Base-by-base conservation (phyloP, 2,888 invertebrate species). In the Fragum fragum region DNA sequence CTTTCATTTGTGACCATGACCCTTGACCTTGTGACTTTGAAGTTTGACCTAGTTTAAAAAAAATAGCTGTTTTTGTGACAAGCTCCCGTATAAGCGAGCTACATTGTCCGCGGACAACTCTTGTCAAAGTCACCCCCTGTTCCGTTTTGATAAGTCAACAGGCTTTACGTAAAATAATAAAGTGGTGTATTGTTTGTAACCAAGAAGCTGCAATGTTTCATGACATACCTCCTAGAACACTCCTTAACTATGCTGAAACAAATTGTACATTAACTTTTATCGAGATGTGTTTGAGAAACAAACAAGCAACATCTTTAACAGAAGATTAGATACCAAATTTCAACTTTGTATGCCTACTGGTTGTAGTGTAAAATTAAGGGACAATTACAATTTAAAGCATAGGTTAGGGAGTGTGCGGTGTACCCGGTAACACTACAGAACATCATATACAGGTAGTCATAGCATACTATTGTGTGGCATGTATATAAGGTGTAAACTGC, bases 371-470 rank as follows among this genome's bases (percentile, higher is more conserved):
- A 53, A 53, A 53, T 53, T 21, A 29, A 36, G 16, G 21, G 36
- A n/a, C 47, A 70, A 26, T 52, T 70, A 53, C 70, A 70, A n/a
- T 53, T 53, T 53, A 70, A 53, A 70, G 47, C 47, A 70, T 70
- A 53, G 52, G 53, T 70, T 70, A 70, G 47, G 53, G 70, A 70
- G 70, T 70, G 70, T 52, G 70, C 29, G 70, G 70, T 70, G 70
- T 70, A 70, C 59, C 72, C 72, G 57, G 72, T 72, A 72, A 72
- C 59, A 72, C 72, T n/a, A n/a, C n/a, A n/a, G n/a, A n/a, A n/a
- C n/a, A n/a, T n/a, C n/a, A n/a, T n/a, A n/a, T n/a, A n/a, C n/a
- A 53, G 53, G 53, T 53, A 53, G 18, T 53, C 6, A 53, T 53
- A 21, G 21, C 18, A n/a, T 53, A 53, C 21, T 53, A 53, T 53